Percentiles rank a stretch among this genome's conserved stretches.
phyloP scores from a whole-genome alignment of 2,888 invertebrate genomes.

The Sinelater perroti region DNA sequence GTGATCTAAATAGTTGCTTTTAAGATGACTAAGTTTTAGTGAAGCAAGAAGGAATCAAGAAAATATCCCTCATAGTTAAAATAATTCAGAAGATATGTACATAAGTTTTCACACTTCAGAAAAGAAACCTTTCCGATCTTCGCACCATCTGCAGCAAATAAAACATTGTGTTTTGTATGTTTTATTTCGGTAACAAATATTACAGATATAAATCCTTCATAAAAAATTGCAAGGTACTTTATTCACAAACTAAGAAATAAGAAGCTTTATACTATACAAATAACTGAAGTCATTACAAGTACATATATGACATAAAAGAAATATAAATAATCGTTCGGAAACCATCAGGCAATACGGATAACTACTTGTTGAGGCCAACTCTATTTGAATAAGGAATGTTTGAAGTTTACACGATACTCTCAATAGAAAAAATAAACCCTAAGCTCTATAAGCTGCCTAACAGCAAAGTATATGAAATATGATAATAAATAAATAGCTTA shows the following conservation, averaged over 20 bases:
- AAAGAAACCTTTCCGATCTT: no score
- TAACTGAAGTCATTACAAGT: constrained; percentile 5
- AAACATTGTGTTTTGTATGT: no score
- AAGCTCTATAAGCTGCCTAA: neutral
- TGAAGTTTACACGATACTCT: no score
- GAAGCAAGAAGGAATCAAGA: no score
- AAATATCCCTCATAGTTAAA: no score
- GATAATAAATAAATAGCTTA: constrained; percentile 3
- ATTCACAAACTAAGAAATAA: constrained; percentile 8
- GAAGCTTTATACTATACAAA: constrained; percentile 2
- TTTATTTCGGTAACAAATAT: constrained; percentile 18
- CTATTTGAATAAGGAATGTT: constrained; percentile 15
- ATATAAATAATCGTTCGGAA: neutral
- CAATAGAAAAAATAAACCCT: constrained; percentile 4
- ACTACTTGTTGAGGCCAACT: constrained; percentile 8
- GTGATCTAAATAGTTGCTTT: no score
- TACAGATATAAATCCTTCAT: constrained; percentile 12
- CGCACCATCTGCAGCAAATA: no score
- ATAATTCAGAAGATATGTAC: no score
- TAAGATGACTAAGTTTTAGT: no score
- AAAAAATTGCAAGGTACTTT: constrained; percentile 17
- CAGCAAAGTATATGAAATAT: neutral
- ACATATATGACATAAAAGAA: neutral
- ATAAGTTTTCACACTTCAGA: no score
- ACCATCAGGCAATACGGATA: constrained; percentile 1